A percentile compares a stretch with the other conserved stretches of the same genome.
These are phyloP conservation scores for Apamea monoglypha DNA, from an alignment of 2,888 invertebrate genomes.

Conservation along the genomic window DNA sequence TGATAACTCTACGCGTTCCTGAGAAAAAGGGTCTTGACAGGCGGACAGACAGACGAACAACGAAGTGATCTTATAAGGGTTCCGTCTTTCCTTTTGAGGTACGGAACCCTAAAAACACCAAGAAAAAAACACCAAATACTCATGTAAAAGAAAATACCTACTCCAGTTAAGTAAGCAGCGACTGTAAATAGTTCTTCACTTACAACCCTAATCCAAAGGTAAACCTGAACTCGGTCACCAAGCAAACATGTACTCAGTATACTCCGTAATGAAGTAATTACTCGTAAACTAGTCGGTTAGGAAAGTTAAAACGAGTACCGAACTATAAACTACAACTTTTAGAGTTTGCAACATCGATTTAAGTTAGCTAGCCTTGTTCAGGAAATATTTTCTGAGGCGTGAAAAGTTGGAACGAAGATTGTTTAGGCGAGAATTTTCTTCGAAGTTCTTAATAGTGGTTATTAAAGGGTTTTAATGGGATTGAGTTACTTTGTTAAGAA, in stretches of 20 bases:
- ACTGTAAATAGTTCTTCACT: conserved; percentile 36
- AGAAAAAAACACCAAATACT: neutral
- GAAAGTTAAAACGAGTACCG: conserved; percentile 61
- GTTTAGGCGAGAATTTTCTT: conserved; percentile 41
- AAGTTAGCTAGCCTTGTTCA: conserved; percentile 59
- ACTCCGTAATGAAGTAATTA: conserved; percentile 66
- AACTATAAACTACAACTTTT: conserved; percentile 53
- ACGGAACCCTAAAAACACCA: neutral
- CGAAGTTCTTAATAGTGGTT: conserved; percentile 11
- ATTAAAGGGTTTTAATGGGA: neutral
- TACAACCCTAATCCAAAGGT: conserved; percentile 39
- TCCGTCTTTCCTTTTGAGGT: too few relatives aligned
- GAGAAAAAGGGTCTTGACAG: too few relatives aligned
- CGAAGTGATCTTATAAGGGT: too few relatives aligned
- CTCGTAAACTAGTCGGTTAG: conserved; percentile 54
- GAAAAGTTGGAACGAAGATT: conserved; percentile 47
- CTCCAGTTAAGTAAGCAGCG: conserved; percentile 1
- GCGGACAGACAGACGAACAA: too few relatives aligned
- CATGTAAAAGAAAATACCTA: neutral
- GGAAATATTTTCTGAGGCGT: conserved; percentile 55
- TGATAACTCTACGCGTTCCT: too few relatives aligned
- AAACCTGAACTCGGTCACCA: conserved; percentile 48
- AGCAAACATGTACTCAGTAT: conserved; percentile 60
- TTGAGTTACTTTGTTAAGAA: neutral
- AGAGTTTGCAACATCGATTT: conserved; percentile 64